Percentiles rank a stretch among this genome's conserved stretches.
Conservation (phyloP, 30 jellyfish, hydroid and myxozoan species). For the Sanderia malayensis region DNA sequence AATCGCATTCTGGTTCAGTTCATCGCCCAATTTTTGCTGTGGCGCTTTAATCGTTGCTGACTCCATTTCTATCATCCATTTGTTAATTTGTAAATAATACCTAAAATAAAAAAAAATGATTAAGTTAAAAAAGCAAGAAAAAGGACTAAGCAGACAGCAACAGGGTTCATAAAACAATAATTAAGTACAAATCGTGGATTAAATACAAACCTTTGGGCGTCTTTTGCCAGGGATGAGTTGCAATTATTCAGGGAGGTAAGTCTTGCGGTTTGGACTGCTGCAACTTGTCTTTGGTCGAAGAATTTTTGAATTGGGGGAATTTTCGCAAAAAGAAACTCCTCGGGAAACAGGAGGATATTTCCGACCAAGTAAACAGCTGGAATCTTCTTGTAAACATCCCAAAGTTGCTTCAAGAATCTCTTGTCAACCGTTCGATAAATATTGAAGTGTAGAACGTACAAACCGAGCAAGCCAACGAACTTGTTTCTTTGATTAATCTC, state of each 20-base stretch:
- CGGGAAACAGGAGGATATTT: slow-evolving; percentile 77
- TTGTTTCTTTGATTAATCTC: slow-evolving; percentile 65
- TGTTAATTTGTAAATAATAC: slow-evolving; percentile 65
- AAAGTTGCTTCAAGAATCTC: slow-evolving; percentile 63
- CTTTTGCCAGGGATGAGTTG: slow-evolving; percentile 74
- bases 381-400: slow-evolving; percentile 91
- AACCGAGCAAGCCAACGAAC: slow-evolving; percentile 73
- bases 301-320: slow-evolving; percentile 72
- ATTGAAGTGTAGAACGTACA: slow-evolving; percentile 75
- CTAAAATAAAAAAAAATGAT: background rate
- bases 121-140: no score
- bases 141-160: no score
- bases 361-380: slow-evolving; percentile 94
- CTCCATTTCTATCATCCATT: slow-evolving; percentile 98
- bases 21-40: slow-evolving; percentile 51
- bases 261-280: slow-evolving; percentile 67
- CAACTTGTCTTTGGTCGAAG: slow-evolving; percentile 75
- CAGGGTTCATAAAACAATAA: no score
- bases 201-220: slow-evolving; percentile 57
- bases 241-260: slow-evolving; percentile 57
- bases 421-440: slow-evolving; percentile 81
- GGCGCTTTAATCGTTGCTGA: slow-evolving; percentile 53
- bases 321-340: slow-evolving; percentile 68
- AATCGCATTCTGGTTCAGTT: slow-evolving; percentile 63
- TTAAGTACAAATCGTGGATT: no score